phyloP scores from a whole-genome alignment of 2,797 vertebrate species.

The Manis javanica region DNA sequence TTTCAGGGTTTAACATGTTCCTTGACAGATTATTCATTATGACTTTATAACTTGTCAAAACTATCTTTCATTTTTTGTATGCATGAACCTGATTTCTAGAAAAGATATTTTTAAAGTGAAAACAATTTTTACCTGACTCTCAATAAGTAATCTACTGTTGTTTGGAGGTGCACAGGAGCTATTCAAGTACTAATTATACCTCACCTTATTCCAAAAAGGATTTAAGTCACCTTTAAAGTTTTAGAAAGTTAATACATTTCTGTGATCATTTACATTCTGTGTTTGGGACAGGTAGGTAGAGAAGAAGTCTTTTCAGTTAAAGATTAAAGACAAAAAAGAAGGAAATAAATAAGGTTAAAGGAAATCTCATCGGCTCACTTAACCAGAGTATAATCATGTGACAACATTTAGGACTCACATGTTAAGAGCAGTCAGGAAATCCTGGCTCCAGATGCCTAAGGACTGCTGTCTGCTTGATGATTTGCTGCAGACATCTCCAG shows the following conservation, averaged over 20 bases:
- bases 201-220: slow-evolving; percentile 4
- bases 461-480: not conserved
- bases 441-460: slow-evolving; percentile 35
- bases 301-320: slow-evolving; percentile 34
- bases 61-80: not conserved
- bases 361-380: not conserved
- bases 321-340: not conserved
- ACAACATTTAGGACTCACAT: not conserved
- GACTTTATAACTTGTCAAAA: slow-evolving; percentile 37
- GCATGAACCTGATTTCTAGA: not conserved
- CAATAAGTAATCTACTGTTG: not conserved
- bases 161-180: not conserved
- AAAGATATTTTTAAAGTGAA: not conserved
- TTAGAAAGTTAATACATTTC: not conserved
- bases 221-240: not conserved
- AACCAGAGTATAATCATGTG: slow-evolving; percentile 1
- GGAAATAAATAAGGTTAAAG: not conserved
- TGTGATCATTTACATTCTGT: not conserved
- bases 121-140: not conserved
- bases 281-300: not conserved
- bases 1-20: slow-evolving; percentile 39
- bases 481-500: not conserved
- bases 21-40: slow-evolving; percentile 28
- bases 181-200: not conserved
- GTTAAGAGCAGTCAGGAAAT: slow-evolving; percentile 65